Evolutionary conservation across 2,888 invertebrate genomes (phyloP).

Genomic region (Tetragonisca angustula): DNA sequence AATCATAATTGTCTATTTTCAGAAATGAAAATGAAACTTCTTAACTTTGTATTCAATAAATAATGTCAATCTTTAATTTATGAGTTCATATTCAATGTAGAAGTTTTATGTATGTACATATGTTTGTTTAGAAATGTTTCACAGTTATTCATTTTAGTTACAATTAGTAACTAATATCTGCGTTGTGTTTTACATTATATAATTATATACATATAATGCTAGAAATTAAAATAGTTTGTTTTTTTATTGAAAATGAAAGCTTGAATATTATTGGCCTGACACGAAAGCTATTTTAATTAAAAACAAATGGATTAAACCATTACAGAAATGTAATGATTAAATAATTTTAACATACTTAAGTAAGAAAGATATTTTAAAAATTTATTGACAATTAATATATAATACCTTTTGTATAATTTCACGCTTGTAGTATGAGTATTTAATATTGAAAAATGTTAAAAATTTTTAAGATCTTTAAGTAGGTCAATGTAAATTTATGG

Average conservation of each 20-base stretch:
- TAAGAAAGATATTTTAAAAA: too few species aligned
- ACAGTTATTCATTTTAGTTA: background rate
- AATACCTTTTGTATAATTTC: too few species aligned
- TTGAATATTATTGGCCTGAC: background rate
- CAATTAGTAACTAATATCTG: background rate
- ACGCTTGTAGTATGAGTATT: too few species aligned
- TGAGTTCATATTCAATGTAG: too few species aligned
- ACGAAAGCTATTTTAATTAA: background rate
- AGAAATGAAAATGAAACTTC: background rate
- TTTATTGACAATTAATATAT: too few species aligned
- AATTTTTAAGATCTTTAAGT: background rate
- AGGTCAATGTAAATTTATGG: constrained; percentile 3
- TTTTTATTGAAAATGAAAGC: background rate
- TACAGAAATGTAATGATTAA: background rate
- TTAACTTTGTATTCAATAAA: background rate
- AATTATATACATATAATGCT: background rate
- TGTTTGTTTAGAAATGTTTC: background rate
- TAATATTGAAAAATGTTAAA: background rate
- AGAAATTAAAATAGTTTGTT: background rate
- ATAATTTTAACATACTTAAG: too few species aligned
- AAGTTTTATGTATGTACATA: too few species aligned
- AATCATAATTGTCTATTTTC: background rate
- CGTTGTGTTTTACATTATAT: background rate
- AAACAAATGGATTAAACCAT: background rate
- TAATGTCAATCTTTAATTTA: background rate